Evolutionary conservation across 35 echinoderm and acorn worm species (phyloP).

Genomic region (Eucidaris tribuloides): DNA sequence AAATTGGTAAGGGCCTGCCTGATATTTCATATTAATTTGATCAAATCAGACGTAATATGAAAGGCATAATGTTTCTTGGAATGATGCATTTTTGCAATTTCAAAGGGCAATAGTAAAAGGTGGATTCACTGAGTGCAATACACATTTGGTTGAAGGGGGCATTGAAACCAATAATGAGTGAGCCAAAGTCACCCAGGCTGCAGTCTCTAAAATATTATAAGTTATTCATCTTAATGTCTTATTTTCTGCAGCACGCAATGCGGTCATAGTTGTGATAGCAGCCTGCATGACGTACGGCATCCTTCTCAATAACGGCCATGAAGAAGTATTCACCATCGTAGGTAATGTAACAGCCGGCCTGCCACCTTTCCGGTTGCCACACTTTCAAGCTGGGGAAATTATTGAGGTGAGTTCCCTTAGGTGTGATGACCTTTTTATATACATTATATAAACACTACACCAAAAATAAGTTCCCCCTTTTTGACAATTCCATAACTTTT

Average conservation of each 20-base stretch:
- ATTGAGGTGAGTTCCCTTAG: slow-evolving; percentile 44
- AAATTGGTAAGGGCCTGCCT: too few relatives aligned
- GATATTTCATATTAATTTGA: too few relatives aligned
- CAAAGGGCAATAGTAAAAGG: neutral
- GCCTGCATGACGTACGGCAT: slow-evolving; percentile 20
- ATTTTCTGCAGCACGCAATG: slow-evolving; percentile 64
- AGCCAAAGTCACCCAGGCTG: neutral
- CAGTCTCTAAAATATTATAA: neutral
- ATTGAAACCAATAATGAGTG: neutral
- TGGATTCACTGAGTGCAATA: neutral
- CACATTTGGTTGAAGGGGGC: neutral
- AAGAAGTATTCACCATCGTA: slow-evolving; percentile 31
- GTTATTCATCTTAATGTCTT: neutral
- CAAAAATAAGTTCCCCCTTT: too few relatives aligned
- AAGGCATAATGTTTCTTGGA: too few relatives aligned
- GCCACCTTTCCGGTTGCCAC: slow-evolving; percentile 44
- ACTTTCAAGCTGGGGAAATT: slow-evolving; percentile 56
- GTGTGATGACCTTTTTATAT: too few relatives aligned
- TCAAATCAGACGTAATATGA: too few relatives aligned
- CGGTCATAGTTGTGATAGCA: slow-evolving; percentile 62
- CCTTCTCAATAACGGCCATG: neutral
- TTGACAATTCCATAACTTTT: too few relatives aligned
- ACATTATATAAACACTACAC: too few relatives aligned
- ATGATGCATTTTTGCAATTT: neutral
- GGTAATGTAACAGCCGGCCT: slow-evolving; percentile 80